phyloP scores from a whole-genome alignment of 2,888 invertebrate species.

The Oscheius myriophilus region DNA sequence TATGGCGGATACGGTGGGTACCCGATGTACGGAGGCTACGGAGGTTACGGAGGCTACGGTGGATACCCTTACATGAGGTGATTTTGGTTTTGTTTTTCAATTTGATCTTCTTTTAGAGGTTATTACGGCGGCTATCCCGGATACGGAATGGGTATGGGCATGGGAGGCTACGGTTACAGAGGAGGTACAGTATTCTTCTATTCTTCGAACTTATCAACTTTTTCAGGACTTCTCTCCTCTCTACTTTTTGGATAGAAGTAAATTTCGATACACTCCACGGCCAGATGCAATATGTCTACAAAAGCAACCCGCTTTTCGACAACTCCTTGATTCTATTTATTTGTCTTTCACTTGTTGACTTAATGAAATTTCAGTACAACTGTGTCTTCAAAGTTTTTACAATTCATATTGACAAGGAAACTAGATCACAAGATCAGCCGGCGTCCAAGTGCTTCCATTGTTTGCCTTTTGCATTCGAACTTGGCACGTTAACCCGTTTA shows the following conservation, averaged over 20 bases:
- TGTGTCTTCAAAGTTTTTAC: not conserved
- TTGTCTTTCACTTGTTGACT: not conserved
- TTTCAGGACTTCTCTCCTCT: too few species aligned
- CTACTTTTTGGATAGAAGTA: too few species aligned
- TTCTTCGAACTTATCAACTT: too few species aligned
- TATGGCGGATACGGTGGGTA: slow-evolving; percentile 18
- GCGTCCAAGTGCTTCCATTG: slow-evolving; percentile 6
- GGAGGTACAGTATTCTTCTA: not conserved
- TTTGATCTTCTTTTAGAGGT: not conserved
- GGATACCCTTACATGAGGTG: slow-evolving; percentile 2
- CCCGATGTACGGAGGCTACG: slow-evolving; percentile 12
- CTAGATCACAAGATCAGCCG: slow-evolving; percentile 3
- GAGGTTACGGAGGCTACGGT: not conserved
- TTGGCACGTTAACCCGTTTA: too few species aligned
- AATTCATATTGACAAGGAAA: slow-evolving; percentile 1
- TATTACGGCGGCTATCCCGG: slow-evolving; percentile 6
- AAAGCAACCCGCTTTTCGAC: too few species aligned
- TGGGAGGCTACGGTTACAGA: slow-evolving; percentile 15
- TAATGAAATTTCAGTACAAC: not conserved
- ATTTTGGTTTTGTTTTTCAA: too few species aligned
- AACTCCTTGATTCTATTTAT: not conserved
- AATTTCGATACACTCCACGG: not conserved
- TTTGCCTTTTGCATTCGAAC: too few species aligned
- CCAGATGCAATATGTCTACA: not conserved
- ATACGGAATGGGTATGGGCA: not conserved